Base-by-base conservation (phyloP, 2,797 vertebrate genomes). In the Sebastes itinus region DNA sequence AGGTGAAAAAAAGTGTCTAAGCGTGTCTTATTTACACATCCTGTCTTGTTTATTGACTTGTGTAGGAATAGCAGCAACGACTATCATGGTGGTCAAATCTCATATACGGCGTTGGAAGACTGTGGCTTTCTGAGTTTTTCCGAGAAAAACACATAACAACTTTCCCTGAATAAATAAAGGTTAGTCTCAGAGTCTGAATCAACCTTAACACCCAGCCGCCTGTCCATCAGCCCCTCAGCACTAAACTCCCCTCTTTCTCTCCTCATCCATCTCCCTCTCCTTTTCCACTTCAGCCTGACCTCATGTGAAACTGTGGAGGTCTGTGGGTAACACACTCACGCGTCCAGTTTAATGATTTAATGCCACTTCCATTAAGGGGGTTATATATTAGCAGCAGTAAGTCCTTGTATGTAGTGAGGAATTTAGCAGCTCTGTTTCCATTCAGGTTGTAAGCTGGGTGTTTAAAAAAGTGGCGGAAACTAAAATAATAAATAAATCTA, bases 281-380 rank as follows among this genome's bases (percentile, higher is more conserved):
- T 75, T 88, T 89, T 86, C 86, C 89, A 87, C 84, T 80, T 80
- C 56, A 72, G 72, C 74, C 72, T 55, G 58, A 84, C 80, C 75
- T 88, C 72, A 63, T 23, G 62, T 68, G 81, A 82, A 63, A 80
- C 75, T 67, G 67, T 38, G 75, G 82, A 85, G 76, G 86, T 84
- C 70, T 86, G 90, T 70, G 87, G 88, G 66, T 11, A 71, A 74
- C 71, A 86, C 66, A 33, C 69, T 54, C 80, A 73, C 71, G 63
- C 4, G 2, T 86, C 72, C 81, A 75, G 42, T 63, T 82, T 61
- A 84, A 88, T 84, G 77, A 82, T 81, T 88, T 81, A 80, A 84
- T 49, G 64, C 65, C 79, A 72, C 87, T 82, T 85, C 71, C 79
- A 88, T 86, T 80, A 79, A 72, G 46, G 76, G 72, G 54, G 58